A percentile compares a stretch with the other conserved stretches of the same genome.
Evolutionary conservation across 2,113 vertebrate genomes (phyloP).

Genomic region (human): DNA sequence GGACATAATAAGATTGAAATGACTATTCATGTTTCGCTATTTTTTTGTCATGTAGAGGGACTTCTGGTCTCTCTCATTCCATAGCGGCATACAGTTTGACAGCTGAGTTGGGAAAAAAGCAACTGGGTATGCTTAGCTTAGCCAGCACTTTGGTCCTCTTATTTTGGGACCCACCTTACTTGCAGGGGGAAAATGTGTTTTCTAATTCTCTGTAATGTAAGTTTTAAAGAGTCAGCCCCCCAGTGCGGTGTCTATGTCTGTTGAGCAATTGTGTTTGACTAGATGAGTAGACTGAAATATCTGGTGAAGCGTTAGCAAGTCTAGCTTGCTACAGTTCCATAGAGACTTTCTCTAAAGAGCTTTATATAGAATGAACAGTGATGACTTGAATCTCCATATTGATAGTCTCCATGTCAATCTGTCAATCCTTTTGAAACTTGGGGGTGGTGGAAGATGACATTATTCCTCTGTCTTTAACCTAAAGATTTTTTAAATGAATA

Average conservation of each 20-base stretch:
- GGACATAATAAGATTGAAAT: neutral
- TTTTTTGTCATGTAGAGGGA: neutral
- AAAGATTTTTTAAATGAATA: constrained; percentile 59
- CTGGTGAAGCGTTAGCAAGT: neutral
- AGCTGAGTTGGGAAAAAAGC: neutral
- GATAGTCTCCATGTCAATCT: neutral
- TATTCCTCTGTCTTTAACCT: constrained; percentile 42
- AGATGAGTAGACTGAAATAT: neutral
- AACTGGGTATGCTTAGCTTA: neutral
- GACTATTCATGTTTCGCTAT: neutral
- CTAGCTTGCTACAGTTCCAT: neutral
- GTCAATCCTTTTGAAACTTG: neutral
- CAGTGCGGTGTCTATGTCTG: neutral
- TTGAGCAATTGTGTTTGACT: neutral
- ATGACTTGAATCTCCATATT: constrained; percentile 7
- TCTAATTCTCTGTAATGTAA: neutral
- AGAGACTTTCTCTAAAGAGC: neutral
- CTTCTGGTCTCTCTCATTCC: neutral
- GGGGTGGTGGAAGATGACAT: neutral
- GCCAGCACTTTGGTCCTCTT: neutral
- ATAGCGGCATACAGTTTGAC: neutral
- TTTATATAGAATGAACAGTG: neutral
- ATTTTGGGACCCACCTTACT: neutral
- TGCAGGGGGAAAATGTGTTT: neutral
- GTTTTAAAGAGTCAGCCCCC: neutral